Percentiles rank a stretch among this genome's conserved stretches.
Conservation (phyloP, 92 coral and sea anemone species). For the Diadumene lineata region DNA sequence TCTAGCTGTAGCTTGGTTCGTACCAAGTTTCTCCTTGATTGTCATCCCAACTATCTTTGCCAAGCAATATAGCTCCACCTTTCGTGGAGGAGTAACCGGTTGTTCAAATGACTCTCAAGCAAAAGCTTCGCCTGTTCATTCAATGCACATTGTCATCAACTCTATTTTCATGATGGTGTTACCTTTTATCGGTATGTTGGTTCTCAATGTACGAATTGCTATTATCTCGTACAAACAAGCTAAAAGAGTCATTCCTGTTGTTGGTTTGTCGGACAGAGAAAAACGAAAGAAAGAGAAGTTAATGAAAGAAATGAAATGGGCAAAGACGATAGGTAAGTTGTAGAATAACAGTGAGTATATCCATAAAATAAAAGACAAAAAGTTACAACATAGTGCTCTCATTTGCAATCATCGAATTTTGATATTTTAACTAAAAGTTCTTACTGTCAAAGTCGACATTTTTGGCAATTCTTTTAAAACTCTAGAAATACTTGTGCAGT, state of each 20-base stretch:
- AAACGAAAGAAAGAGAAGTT: constrained; percentile 10
- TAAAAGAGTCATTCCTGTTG: constrained; percentile 16
- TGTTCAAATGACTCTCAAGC: constrained; percentile 6
- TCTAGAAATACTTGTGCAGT: no score
- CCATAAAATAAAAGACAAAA: no score
- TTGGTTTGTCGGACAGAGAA: not conserved
- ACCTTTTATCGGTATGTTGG: constrained; percentile 40
- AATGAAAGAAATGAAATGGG: constrained; percentile 55
- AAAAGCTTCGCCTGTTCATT: constrained; percentile 2
- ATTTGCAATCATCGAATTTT: no score
- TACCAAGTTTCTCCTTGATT: constrained; percentile 29
- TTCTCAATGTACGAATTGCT: constrained; percentile 38
- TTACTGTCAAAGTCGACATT: no score
- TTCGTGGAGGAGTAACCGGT: constrained; percentile 14
- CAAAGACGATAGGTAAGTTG: constrained; percentile 55
- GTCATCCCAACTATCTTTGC: constrained; percentile 23
- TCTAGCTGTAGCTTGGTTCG: constrained; percentile 26
- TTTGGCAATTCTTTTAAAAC: no score
- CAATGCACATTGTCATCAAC: constrained; percentile 31
- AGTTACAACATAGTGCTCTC: no score
- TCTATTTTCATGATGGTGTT: constrained; percentile 9
- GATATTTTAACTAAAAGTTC: no score
- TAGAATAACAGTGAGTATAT: not conserved
- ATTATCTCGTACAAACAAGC: constrained; percentile 42
- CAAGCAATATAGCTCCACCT: constrained; percentile 11